Evolutionary conservation across 2,888 invertebrate genomes (phyloP), one percentile per base, ranked within the genome.

Genomic region (Andricus curvator): DNA sequence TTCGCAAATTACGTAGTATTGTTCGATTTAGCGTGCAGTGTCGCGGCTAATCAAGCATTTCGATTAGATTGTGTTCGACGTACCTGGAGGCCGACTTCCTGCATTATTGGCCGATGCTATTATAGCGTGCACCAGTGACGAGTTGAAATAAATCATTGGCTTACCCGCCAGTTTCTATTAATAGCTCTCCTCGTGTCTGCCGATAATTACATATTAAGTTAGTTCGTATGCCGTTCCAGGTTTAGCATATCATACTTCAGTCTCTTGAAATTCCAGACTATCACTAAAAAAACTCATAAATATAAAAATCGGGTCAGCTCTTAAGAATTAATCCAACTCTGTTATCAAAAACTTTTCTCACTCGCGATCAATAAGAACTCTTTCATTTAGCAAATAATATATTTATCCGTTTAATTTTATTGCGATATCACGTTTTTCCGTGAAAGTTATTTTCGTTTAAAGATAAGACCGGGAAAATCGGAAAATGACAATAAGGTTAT

Each of bases 161-260:
- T 80, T 79, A 74, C 65, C 78, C 80, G 76, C 78, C 79, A 80
- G 77, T 62, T 66, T 65, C 84, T 86, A 86, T 85, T 85, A 85
- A 84, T 84, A 84, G 84, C 76, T 68, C 37, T 56, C 80, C 68
- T 80, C 78, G 66, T 83, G 82, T 83, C 84, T 83, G 77, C 68
- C 80, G 83, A 84, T 85, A 85, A 86, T 86, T 84, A 62, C 62
- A 62, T 25, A 74, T 74, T 74, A 84, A 86, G 84, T 86, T 83
- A 81, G 78, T 84, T 84, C 77, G 65, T 82, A 81, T 84, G 82
- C 84, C 83, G 78, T 80, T 84, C 80, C 80, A 80, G 79, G 68
- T 84, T 84, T 82, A 85, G 82, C 78, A 77, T 82, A 85, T 83
- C 79, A 78, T 74, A 51, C 74, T 74, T 74, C 17, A 70, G 13